A percentile compares a stretch with the other conserved stretches of the same genome.
These are phyloP conservation scores for Eurytoma californica DNA, from an alignment of 2,888 invertebrate species.

Conservation along the genomic window DNA sequence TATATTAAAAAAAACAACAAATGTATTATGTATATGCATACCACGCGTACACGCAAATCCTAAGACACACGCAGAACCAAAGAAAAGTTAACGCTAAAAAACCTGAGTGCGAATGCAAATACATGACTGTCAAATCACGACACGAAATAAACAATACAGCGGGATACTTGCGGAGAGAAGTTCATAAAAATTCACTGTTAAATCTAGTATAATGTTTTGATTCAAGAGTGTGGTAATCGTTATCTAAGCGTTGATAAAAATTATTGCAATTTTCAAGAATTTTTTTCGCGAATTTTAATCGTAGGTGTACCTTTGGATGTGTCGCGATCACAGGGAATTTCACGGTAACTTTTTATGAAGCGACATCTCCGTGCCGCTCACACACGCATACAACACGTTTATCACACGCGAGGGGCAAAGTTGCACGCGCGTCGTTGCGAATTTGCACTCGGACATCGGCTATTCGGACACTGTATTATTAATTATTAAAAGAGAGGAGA, in stretches of 20 bases:
- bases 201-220: background rate
- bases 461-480: constrained; percentile 33
- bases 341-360: background rate
- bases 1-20: constrained; percentile 59
- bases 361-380: background rate
- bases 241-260: background rate
- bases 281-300: background rate
- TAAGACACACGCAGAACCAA: constrained; percentile 12
- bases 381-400: background rate
- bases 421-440: constrained; percentile 21
- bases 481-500: constrained; percentile 6
- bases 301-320: constrained; percentile 7
- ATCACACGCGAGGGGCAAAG: background rate
- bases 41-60: constrained; percentile 41
- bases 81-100: constrained; percentile 25
- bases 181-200: constrained; percentile 24
- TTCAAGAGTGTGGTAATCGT: background rate
- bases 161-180: background rate
- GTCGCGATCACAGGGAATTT: background rate
- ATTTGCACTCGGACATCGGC: constrained; percentile 22
- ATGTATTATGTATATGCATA: constrained; percentile 61
- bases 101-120: background rate
- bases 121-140: background rate
- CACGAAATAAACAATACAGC: background rate
- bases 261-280: constrained; percentile 5